phyloP scores from a whole-genome alignment of 2,888 invertebrate species.

The Allygus modestus region DNA sequence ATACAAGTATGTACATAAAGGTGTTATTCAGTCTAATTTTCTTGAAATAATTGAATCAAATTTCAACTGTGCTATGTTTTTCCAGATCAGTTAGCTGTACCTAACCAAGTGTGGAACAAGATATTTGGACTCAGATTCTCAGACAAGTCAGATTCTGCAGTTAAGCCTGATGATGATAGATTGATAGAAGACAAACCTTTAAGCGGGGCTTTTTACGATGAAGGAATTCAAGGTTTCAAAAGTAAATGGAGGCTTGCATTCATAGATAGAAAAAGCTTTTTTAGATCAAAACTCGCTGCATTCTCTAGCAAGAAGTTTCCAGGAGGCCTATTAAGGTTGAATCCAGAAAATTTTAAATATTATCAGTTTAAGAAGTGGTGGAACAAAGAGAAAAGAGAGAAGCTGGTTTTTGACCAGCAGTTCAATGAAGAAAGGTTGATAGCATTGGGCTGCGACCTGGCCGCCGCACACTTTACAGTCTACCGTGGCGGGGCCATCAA shows the following conservation, averaged over 20 bases:
- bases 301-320: slow-evolving; percentile 35
- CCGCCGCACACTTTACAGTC: slow-evolving; percentile 91
- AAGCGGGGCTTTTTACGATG: slow-evolving; percentile 22
- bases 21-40: too few relatives aligned
- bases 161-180: background rate
- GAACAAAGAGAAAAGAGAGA: slow-evolving; percentile 75
- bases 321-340: background rate
- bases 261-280: slow-evolving; percentile 23
- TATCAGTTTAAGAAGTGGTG: slow-evolving; percentile 76
- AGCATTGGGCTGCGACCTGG: slow-evolving; percentile 87
- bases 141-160: background rate
- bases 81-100: background rate
- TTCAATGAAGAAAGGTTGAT: slow-evolving; percentile 80
- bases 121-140: background rate
- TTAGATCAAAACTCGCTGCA: background rate
- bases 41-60: too few relatives aligned
- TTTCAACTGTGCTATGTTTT: too few relatives aligned
- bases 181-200: slow-evolving; percentile 23
- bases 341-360: slow-evolving; percentile 47
- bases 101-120: background rate
- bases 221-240: slow-evolving; percentile 30
- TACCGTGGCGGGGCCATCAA: slow-evolving; percentile 86
- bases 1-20: too few relatives aligned
- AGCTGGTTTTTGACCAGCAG: slow-evolving; percentile 79
- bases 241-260: slow-evolving; percentile 38